A percentile compares a stretch with the other conserved stretches of the same genome.
Conservation (phyloP, 1,140 invertebrate species). For the Pararge aegeria region DNA sequence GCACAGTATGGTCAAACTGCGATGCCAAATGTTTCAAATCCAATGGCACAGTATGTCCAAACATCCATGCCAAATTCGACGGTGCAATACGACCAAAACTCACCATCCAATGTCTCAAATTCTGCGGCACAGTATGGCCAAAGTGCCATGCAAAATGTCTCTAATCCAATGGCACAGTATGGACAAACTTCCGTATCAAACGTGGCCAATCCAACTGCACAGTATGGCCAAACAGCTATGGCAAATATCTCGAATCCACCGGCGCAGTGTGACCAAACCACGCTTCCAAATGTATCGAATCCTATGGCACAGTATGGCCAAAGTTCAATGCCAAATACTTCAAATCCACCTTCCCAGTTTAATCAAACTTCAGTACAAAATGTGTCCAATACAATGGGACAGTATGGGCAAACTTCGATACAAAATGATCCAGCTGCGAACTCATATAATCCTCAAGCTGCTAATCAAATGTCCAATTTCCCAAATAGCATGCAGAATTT, state of each 20-base stretch:
- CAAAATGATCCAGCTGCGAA: not conserved
- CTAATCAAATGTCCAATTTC: not conserved
- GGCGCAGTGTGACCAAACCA: no score
- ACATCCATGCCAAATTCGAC: not conserved
- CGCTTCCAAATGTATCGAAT: no score
- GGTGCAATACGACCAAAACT: not conserved
- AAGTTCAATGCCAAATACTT: no score
- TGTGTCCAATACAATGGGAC: no score
- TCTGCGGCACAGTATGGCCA: no score
- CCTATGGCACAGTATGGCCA: no score
- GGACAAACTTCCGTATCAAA: slow-evolving; percentile 4
- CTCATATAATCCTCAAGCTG: not conserved
- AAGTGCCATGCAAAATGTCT: no score
- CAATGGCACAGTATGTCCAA: not conserved
- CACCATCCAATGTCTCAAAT: slow-evolving; percentile 6
- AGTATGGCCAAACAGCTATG: not conserved
- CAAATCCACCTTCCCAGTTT: no score
- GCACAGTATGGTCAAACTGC: slow-evolving; percentile 5
- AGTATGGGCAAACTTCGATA: no score
- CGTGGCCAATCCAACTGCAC: not conserved
- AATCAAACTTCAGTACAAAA: no score
- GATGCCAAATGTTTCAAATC: slow-evolving; percentile 5
- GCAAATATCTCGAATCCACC: no score
- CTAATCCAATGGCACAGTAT: slow-evolving; percentile 30
- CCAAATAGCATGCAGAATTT: slow-evolving; percentile 6